phyloP scores from a whole-genome alignment of 1,140 invertebrate species.

The Sitobion miscanthi region DNA sequence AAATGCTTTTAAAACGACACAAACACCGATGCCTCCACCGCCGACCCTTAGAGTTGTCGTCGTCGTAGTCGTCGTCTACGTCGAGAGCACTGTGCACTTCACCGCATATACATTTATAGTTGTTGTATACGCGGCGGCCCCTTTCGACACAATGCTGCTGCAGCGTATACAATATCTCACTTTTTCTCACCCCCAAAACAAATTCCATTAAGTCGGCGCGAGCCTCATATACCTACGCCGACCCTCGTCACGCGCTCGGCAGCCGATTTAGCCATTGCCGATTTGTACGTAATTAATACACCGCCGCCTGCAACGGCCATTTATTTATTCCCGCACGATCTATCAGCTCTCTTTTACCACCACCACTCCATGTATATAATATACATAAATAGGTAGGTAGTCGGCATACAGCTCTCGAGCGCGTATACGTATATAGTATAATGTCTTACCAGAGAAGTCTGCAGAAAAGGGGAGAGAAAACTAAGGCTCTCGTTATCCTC shows the following conservation, averaged over 20 bases:
- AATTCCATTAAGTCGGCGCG: slow-evolving; percentile 43
- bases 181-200: slow-evolving; percentile 32
- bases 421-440: background rate
- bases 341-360: background rate
- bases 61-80: background rate
- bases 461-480: background rate
- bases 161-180: background rate
- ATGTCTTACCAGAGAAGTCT: background rate
- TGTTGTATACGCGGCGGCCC: background rate
- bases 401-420: background rate
- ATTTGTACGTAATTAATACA: slow-evolving; percentile 38
- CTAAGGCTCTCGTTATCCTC: background rate
- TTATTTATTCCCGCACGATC: background rate
- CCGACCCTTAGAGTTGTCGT: background rate
- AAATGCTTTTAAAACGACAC: slow-evolving; percentile 53
- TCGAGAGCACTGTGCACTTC: background rate
- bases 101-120: background rate
- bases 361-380: background rate
- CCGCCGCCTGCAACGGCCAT: background rate
- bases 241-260: background rate
- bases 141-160: background rate
- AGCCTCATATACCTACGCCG: background rate
- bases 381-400: background rate
- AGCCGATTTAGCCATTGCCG: slow-evolving; percentile 14
- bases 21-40: background rate